phyloP scores from a whole-genome alignment of 2,113 vertebrate species.

The Thermophis baileyi region DNA sequence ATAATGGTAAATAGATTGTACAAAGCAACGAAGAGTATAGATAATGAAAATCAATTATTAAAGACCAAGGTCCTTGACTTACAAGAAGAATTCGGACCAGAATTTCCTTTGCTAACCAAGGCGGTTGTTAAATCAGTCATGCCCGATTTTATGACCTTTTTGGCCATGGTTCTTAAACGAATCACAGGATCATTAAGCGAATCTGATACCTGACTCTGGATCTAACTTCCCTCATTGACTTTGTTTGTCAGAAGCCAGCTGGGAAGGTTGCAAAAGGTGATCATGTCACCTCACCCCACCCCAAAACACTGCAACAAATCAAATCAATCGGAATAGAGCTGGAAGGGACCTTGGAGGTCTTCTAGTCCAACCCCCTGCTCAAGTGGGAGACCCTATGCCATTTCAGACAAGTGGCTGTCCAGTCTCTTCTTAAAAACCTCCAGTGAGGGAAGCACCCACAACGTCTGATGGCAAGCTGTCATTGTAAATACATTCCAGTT shows the following conservation, averaged over 20 bases:
- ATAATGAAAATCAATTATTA: not conserved
- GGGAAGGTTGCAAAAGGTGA: not conserved
- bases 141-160: not conserved
- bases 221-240: not conserved
- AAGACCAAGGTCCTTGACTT: not conserved
- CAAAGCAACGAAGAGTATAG: not conserved
- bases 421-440: too few species aligned
- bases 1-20: not conserved
- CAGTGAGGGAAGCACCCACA: too few species aligned
- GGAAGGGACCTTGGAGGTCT: too few species aligned
- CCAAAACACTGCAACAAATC: not conserved
- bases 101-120: not conserved
- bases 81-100: not conserved
- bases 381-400: too few species aligned
- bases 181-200: not conserved
- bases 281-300: not conserved
- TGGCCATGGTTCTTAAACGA: not conserved
- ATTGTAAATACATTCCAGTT: too few species aligned
- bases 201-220: not conserved
- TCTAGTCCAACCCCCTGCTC: too few species aligned
- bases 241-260: not conserved
- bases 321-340: too few species aligned
- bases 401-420: too few species aligned
- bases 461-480: too few species aligned
- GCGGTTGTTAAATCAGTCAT: not conserved